These are phyloP conservation scores for Meta bourneti DNA, from an alignment of 2,888 invertebrate species.

Conservation along the genomic window DNA sequence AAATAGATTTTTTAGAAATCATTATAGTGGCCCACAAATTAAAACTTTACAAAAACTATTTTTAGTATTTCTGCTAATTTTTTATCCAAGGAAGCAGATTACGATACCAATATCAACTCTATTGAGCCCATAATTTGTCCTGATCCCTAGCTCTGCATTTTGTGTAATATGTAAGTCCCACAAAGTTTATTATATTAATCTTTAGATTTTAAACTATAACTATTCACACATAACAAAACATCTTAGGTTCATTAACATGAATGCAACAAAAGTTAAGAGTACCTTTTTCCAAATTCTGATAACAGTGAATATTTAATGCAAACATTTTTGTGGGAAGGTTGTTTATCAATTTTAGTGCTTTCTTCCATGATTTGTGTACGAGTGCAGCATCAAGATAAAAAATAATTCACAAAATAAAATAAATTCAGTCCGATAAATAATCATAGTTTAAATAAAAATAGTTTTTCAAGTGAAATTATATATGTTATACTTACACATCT, in stretches of 20 bases:
- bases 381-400: too few species aligned
- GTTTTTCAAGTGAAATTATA: not conserved
- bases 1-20: not conserved
- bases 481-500: constrained; percentile 52
- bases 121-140: too few species aligned
- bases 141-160: too few species aligned
- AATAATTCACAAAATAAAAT: too few species aligned
- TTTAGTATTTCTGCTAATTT: not conserved
- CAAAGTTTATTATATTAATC: too few species aligned
- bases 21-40: not conserved
- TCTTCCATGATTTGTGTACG: too few species aligned
- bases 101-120: too few species aligned
- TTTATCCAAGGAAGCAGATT: too few species aligned
- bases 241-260: too few species aligned
- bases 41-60: not conserved
- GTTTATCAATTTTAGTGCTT: too few species aligned
- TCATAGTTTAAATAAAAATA: not conserved
- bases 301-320: not conserved
- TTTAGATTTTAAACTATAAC: too few species aligned
- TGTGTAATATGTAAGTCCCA: too few species aligned
- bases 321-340: not conserved
- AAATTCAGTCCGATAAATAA: not conserved
- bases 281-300: not conserved
- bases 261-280: not conserved
- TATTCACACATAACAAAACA: not conserved